Base-by-base conservation (phyloP, 2,113 vertebrate species). In the Mixornis gularis region DNA sequence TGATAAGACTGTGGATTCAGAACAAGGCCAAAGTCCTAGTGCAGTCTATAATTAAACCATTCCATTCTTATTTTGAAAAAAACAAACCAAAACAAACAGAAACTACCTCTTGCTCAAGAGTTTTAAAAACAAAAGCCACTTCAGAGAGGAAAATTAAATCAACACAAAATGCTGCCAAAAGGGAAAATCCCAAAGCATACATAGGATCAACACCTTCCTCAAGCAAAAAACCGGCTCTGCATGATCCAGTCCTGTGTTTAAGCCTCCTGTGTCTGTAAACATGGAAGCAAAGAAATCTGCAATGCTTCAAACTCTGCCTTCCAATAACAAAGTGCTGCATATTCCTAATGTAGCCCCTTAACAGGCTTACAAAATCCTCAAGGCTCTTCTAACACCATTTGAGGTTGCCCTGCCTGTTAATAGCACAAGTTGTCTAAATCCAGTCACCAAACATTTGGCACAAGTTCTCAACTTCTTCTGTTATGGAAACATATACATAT, bases 61-160 rank as follows among this genome's bases (percentile, higher is more conserved):
- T 81, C 83, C 78, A 83, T 59, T 87, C 58, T 66, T 87, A 70
- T 62, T 89, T 86, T 38, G 46, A 25, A 84, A 87, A 89, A 77
- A 90, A 9, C 11, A 81, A 83, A 71, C 5, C 43, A 91, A 94
- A 94, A 38, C 78, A 95, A 88, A 91, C 63, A 92, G 70, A 95
- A 94, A 84, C 79, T 84, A 44, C 36, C 91, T 79, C 87, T 88
- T 92, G 77, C 83, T 46, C 63, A 94, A 81, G 30, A n/a, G 60
- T 86, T 96, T 89, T 65, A 76, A 85, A 89, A 96, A 95, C 76
- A 95, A 88, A 93, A 90, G 76, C 38, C 77, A 85, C 86, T 91
- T 92, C 76, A 94, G 70, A 95, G 27, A 69, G 24, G 38, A 87
- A 60, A 94, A 85, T 56, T 86, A 89, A 79, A 96, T 59, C 71